These are phyloP conservation scores for Catharus minimus DNA, from an alignment of 2,113 vertebrate species.

Conservation along the genomic window DNA sequence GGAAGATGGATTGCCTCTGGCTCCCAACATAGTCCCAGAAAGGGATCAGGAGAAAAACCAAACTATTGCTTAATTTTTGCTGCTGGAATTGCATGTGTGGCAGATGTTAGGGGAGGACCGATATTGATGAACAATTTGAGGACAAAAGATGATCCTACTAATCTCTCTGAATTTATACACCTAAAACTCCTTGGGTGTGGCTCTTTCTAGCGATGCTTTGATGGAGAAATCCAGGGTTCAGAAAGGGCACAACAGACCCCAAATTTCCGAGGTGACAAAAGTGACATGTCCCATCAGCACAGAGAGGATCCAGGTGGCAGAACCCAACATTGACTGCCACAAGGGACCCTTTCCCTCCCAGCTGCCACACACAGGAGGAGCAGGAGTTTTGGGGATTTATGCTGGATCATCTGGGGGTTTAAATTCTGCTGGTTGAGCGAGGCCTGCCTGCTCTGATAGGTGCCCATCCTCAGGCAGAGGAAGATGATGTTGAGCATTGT, in stretches of 20 bases:
- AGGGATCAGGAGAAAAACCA: not conserved
- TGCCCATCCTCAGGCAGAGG: not conserved
- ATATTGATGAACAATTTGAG: not conserved
- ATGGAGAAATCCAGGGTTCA: not conserved
- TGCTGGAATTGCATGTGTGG: not conserved
- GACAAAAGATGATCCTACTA: not conserved
- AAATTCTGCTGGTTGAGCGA: not conserved
- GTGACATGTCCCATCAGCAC: not conserved
- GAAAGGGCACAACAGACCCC: not conserved
- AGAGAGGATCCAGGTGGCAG: not conserved
- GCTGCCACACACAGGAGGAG: not conserved
- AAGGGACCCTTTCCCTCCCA: not conserved
- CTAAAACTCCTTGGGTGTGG: not conserved
- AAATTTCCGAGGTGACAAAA: not conserved
- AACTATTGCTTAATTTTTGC: not conserved
- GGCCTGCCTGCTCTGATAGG: not conserved
- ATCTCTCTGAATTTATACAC: not conserved
- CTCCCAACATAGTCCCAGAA: not conserved
- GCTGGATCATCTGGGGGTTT: not conserved
- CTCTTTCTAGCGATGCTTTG: not conserved
- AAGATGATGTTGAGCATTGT: not conserved
- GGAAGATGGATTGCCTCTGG: conserved; percentile 17
- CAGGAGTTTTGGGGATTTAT: not conserved
- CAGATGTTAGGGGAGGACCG: not conserved
- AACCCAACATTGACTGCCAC: accelerated